Base-by-base conservation (phyloP, 2,888 invertebrate species). In the Sthenelais limicola region DNA sequence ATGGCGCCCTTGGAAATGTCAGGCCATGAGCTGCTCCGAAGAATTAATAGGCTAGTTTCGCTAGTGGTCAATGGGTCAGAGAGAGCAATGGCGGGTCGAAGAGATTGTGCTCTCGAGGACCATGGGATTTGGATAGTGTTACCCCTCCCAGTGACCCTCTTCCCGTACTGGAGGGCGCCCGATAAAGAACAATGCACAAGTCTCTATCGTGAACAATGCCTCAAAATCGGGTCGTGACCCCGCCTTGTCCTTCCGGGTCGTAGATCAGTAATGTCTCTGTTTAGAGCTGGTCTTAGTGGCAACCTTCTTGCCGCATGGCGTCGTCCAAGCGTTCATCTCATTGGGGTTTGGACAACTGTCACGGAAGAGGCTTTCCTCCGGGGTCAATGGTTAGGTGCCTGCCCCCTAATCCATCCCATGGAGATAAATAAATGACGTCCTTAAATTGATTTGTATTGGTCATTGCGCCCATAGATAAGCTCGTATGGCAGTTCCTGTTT, bases 161-260 rank as follows among this genome's bases (percentile, higher is more conserved):
- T n/a, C n/a, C n/a, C n/a, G n/a, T n/a, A n/a, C n/a, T n/a, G n/a
- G 35, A 26, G 38, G 62, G 38, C 38, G 62, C 62, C 26, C 26
- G 62, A 62, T 62, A 62, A 62, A 62, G 62, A 62, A 62, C 62
- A 62, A 62, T 62, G 62, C 62, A 62, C n/a, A n/a, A n/a, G 43
- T 62, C 43, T 62, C 38, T 62, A 62, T 62, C 62, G 35, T 35
- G 43, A 43, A 26, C 62, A 62, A 62, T 38, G 38, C 38, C 38
- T 43, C 62, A 18, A 5, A 43, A 43, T 43, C 51, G 21, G 38
- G 21, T 21, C 24, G 38, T 62, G 62, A 62, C 62, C 62, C 26
- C 62, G 7, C 38, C 18, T 21, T 21, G 38, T 62, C 38, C 62
- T 62, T 62, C 62, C 62, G 62, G 62, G 62, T 62, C 62, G 62